Evolutionary conservation across 1,140 invertebrate genomes (phyloP).

Genomic region (Probaryconus sp.): DNA sequence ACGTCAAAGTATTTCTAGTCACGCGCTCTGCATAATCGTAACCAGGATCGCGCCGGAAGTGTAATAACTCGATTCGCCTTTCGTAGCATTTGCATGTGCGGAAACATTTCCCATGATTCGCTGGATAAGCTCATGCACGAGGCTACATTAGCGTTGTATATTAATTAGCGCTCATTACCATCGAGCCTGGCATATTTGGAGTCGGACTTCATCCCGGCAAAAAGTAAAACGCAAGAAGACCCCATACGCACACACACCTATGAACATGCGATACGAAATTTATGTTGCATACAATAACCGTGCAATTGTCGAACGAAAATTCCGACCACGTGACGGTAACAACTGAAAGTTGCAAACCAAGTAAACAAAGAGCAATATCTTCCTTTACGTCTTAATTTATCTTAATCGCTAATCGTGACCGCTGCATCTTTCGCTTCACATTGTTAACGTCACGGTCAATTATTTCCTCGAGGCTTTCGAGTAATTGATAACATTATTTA

Average conservation of each 20-base stretch:
- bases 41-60: conserved; percentile 73
- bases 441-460: conserved; percentile 44
- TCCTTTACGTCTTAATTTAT: conserved; percentile 27
- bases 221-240: conserved; percentile 22
- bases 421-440: conserved; percentile 17
- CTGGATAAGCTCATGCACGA: conserved; percentile 63
- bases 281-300: conserved; percentile 19
- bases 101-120: conserved; percentile 76
- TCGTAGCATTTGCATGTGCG: conserved; percentile 74
- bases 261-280: conserved; percentile 32
- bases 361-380: conserved; percentile 20
- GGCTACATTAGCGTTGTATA: conserved; percentile 51
- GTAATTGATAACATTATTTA: conserved; percentile 48
- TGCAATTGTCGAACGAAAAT: neutral
- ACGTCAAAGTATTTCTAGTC: conserved; percentile 64
- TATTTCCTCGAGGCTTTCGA: conserved; percentile 37
- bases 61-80: conserved; percentile 73
- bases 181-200: conserved; percentile 42
- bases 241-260: no score
- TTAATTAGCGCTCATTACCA: conserved; percentile 57
- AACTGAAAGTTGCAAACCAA: conserved; percentile 2
- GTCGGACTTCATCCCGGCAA: conserved; percentile 14
- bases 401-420: conserved; percentile 20
- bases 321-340: no score
- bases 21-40: conserved; percentile 68